A percentile compares a stretch with the other conserved stretches of the same genome.
Evolutionary conservation across 2,888 invertebrate species (phyloP).

Genomic region (Mesoligia furuncula): DNA sequence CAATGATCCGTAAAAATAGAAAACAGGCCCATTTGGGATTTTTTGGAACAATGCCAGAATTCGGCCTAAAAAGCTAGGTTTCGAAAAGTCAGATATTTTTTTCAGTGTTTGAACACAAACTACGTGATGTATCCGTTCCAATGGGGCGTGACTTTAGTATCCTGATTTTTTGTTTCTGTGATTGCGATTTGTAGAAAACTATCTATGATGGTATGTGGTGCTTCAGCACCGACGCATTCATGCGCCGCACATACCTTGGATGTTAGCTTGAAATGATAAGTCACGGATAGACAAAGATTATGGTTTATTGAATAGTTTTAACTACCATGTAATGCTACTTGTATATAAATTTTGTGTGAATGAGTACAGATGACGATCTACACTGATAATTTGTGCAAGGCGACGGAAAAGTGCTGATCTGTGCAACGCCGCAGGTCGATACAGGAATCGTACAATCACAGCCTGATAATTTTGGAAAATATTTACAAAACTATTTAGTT

Average conservation of each 20-base stretch:
- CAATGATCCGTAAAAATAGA: constrained; percentile 53
- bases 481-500: not conserved
- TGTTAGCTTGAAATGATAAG: not conserved
- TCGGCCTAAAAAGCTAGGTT: constrained; percentile 33
- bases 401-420: not conserved
- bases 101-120: constrained; percentile 44
- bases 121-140: constrained; percentile 44
- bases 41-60: constrained; percentile 58
- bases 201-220: not conserved
- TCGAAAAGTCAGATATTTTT: constrained; percentile 22
- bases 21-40: constrained; percentile 42
- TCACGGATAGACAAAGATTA: not conserved
- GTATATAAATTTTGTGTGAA: not conserved
- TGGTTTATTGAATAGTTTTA: not conserved
- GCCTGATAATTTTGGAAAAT: not conserved
- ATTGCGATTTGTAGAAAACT: not conserved
- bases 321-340: not conserved
- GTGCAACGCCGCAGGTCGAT: not conserved
- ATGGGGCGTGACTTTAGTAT: constrained; percentile 37
- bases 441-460: not conserved
- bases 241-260: not conserved
- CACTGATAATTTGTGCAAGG: not conserved
- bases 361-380: not conserved
- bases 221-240: not conserved
- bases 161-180: not conserved